Conservation (phyloP, 2,888 invertebrate genomes). For the Emmelina monodactyla region DNA sequence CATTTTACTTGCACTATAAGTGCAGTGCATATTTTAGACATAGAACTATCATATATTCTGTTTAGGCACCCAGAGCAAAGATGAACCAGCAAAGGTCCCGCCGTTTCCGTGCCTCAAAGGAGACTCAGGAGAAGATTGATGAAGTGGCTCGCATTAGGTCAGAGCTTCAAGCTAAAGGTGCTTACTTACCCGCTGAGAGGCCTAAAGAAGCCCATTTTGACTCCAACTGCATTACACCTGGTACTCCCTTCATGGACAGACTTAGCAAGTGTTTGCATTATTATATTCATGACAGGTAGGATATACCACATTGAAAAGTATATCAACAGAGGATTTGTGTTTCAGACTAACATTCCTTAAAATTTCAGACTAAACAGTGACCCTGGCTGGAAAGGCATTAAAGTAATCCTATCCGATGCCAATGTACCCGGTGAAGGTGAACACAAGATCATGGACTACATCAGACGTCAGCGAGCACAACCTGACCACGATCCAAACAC, state of each 20-base stretch:
- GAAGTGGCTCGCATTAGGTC: slow-evolving; percentile 83
- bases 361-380: slow-evolving; percentile 80
- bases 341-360: background rate
- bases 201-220: slow-evolving; percentile 95
- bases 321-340: background rate
- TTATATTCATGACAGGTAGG: slow-evolving; percentile 81
- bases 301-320: background rate
- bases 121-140: slow-evolving; percentile 85
- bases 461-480: slow-evolving; percentile 92
- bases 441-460: slow-evolving; percentile 99
- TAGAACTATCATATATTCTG: too few species aligned
- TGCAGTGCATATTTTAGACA: too few species aligned
- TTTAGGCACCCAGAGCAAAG: slow-evolving; percentile 91
- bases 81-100: slow-evolving; percentile 99
- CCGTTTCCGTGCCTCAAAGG: slow-evolving; percentile 96
- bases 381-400: slow-evolving; percentile 93
- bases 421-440: slow-evolving; percentile 98
- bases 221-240: slow-evolving; percentile 99
- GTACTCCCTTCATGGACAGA: slow-evolving; percentile 97
- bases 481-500: slow-evolving; percentile 98
- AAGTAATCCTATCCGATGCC: slow-evolving; percentile 97
- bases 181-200: slow-evolving; percentile 84
- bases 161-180: slow-evolving; percentile 76
- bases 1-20: too few species aligned
- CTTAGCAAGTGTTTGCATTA: slow-evolving; percentile 86